Base-by-base conservation (phyloP, 2,888 invertebrate species). In the Tryphoninae sp. region DNA sequence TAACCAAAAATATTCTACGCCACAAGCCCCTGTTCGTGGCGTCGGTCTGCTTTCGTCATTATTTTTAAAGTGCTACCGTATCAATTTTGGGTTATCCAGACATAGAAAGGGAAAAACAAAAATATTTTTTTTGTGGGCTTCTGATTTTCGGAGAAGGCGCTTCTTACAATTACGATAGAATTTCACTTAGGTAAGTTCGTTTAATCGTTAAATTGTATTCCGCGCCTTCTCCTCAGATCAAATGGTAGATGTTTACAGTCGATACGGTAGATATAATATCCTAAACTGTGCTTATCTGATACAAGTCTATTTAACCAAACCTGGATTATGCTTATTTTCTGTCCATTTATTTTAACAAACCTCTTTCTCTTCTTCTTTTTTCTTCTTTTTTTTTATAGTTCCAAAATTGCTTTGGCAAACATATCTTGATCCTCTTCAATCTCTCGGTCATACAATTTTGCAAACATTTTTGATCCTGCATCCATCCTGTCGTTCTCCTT, bases 151-250 rank as follows among this genome's bases (percentile, higher is more conserved):
- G 72, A 82, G 59, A 61, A 82, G 78, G 76, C 75, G 75, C 76
- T 71, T 9, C 78, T 74, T 78, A 78, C 71, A 81, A 81, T 81
- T 45, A 23, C 23, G 23, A 23, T 23, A 23, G 23, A 23, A 23
- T 2, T 23, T 23, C 23, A 23, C 23, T 23, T 23, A 2, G 23
- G 23, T n/a, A 23, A 23, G 23, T 23, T 23, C 23, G 23, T 23
- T 23, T 23, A 23, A 23, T 23, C 23, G 23, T 23, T 23, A 23
- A 23, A 81, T 81, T 81, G 71, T 78, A 78, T 78, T 81, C 11
- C 78, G 76, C 75, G 75, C 76, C 78, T 82, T 61, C 59, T 82
- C 72, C 79, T 82, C 53, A 82, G 78, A 82, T 82, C 72, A 82
- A 16, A 53, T 16, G 53, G 53, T 53, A n/a, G 53, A 23, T 23